Conservation (phyloP, 2,113 vertebrate genomes). For the Mormyrus iriodes region DNA sequence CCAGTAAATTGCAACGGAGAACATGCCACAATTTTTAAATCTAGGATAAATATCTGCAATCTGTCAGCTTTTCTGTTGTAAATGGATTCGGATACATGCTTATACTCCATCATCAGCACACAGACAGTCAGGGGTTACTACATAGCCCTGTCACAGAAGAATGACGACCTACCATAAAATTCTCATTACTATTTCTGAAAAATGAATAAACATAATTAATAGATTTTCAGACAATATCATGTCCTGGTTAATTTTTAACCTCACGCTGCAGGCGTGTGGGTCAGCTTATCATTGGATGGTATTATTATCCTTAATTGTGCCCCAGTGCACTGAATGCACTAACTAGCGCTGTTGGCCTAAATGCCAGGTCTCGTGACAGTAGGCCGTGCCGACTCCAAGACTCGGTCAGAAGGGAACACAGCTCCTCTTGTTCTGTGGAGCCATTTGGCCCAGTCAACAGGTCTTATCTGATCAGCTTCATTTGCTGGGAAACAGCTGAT, state of each 20-base stretch:
- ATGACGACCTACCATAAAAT: not conserved
- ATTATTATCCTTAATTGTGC: not conserved
- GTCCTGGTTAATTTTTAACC: not conserved
- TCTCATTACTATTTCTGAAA: not conserved
- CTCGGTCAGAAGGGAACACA: not conserved
- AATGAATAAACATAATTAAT: constrained; percentile 1
- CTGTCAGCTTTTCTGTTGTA: not conserved
- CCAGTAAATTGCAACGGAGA: not conserved
- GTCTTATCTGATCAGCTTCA: not conserved
- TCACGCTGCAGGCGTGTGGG: not conserved
- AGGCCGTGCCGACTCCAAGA: not conserved
- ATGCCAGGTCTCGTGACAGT: not conserved
- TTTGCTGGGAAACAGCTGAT: not conserved
- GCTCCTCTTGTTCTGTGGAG: not conserved
- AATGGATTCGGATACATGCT: not conserved
- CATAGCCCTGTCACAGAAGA: not conserved
- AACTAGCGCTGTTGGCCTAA: not conserved
- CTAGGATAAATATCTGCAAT: not conserved
- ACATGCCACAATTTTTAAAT: not conserved
- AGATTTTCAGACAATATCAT: not conserved
- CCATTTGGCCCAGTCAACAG: not conserved
- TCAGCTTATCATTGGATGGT: not conserved
- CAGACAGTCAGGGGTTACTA: not conserved
- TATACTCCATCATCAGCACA: not conserved
- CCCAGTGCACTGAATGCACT: not conserved